These are phyloP conservation scores for Druon quercuslanigerum DNA, from an alignment of 1,140 invertebrate species.

Conservation along the genomic window DNA sequence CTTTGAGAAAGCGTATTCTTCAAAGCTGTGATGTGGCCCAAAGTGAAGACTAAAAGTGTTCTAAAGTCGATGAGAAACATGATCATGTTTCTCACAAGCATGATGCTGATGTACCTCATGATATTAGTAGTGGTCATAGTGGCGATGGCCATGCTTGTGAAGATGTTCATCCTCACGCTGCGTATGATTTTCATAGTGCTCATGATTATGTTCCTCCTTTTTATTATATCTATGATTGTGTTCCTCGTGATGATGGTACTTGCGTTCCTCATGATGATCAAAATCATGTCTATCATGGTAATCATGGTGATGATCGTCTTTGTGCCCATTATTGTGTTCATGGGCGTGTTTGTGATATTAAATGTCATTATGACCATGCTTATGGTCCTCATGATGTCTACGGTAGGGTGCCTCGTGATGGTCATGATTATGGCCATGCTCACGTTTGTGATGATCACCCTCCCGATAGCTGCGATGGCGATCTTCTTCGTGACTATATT, in stretches of 20 bases:
- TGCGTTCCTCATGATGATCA: not conserved
- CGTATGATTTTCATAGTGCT: no score
- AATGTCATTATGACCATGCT: not conserved
- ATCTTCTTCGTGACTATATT: constrained; percentile 38
- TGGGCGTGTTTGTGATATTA: not conserved
- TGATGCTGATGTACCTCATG: no score
- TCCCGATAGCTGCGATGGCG: constrained; percentile 38
- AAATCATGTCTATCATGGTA: not conserved
- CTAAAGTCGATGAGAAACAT: no score
- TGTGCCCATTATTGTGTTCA: not conserved
- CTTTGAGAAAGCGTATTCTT: no score
- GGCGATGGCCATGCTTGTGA: no score
- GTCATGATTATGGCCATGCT: constrained; percentile 43
- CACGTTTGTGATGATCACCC: constrained; percentile 44
- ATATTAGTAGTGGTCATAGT: no score
- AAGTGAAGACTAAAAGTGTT: no score
- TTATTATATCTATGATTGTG: not conserved
- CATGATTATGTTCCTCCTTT: not conserved
- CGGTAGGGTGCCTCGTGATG: constrained; percentile 15
- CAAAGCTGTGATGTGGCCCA: no score
- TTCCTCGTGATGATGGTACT: not conserved
- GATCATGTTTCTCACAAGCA: no score
- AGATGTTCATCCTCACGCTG: no score
- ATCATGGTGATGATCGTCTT: not conserved
- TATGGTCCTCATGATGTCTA: not conserved